Percentiles rank a stretch among this genome's conserved stretches.
phyloP scores from a whole-genome alignment of 2,888 invertebrate species.

The Acronicta alni region DNA sequence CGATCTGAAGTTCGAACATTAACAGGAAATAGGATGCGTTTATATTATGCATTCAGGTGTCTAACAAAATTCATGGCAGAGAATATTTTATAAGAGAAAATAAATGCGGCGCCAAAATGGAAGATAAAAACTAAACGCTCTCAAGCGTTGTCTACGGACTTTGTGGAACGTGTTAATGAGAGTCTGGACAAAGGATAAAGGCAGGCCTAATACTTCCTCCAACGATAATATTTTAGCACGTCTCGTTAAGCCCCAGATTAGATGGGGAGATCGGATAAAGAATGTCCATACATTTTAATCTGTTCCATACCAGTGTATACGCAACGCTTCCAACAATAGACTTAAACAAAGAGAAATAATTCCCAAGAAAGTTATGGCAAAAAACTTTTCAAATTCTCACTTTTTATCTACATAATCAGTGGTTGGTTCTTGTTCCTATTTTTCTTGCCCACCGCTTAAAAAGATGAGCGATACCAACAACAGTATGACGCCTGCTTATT shows the following conservation, averaged over 20 bases:
- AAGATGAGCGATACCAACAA: slow-evolving; percentile 64
- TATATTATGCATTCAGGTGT: slow-evolving; percentile 83
- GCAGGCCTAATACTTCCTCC: slow-evolving; percentile 66
- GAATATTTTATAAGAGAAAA: slow-evolving; percentile 70
- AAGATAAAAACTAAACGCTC: slow-evolving; percentile 61
- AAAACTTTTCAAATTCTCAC: slow-evolving; percentile 63
- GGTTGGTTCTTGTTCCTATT: slow-evolving; percentile 62
- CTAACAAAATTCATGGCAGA: slow-evolving; percentile 73
- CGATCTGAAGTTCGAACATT: slow-evolving; percentile 61
- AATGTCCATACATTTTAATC: slow-evolving; percentile 58
- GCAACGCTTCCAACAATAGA: slow-evolving; percentile 67
- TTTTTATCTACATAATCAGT: slow-evolving; percentile 65
- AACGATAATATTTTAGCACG: slow-evolving; percentile 66
- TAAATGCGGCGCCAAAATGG: slow-evolving; percentile 64
- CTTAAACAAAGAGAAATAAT: slow-evolving; percentile 63
- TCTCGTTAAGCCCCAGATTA: slow-evolving; percentile 63
- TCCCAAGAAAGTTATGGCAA: slow-evolving; percentile 65
- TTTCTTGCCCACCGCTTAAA: slow-evolving; percentile 65
- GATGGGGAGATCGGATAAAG: slow-evolving; percentile 60
- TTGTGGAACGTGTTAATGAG: slow-evolving; percentile 63
- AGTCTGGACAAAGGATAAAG: slow-evolving; percentile 59
- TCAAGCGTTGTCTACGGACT: slow-evolving; percentile 44
- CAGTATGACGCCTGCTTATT: slow-evolving; percentile 46
- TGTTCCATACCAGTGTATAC: slow-evolving; percentile 55
- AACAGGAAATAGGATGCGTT: slow-evolving; percentile 79